Conservation (phyloP, 2,888 invertebrate genomes). For the Eledona agricola region DNA sequence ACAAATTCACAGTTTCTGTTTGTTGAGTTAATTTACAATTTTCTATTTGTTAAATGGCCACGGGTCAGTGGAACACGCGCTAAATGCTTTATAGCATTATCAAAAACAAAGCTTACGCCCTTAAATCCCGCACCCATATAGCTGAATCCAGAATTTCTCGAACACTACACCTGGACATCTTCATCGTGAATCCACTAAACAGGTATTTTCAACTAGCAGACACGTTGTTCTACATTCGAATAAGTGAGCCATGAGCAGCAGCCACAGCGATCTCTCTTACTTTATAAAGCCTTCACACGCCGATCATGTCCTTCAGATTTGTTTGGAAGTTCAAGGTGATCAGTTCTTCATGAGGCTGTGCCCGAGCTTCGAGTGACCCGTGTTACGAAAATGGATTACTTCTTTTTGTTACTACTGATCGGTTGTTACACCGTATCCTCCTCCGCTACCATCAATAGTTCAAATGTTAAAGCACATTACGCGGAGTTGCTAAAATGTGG, state of each 20-base stretch:
- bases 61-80: slow-evolving; percentile 16
- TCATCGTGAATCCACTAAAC: slow-evolving; percentile 17
- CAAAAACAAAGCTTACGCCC: background rate
- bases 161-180: slow-evolving; percentile 19
- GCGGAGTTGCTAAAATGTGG: slow-evolving; percentile 47
- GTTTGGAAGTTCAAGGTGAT: slow-evolving; percentile 58
- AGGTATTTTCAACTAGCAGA: slow-evolving; percentile 41
- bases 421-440: too few species aligned
- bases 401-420: slow-evolving; percentile 28
- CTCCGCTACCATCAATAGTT: slow-evolving; percentile 6
- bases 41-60: slow-evolving; percentile 7
- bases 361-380: slow-evolving; percentile 11
- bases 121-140: slow-evolving; percentile 7
- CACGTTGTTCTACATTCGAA: slow-evolving; percentile 57
- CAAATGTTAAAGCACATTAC: too few species aligned
- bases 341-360: slow-evolving; percentile 36
- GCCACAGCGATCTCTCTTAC: slow-evolving; percentile 57
- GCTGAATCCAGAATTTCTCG: slow-evolving; percentile 6
- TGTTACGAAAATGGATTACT: slow-evolving; percentile 37
- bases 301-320: slow-evolving; percentile 55
- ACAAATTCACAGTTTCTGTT: slow-evolving; percentile 24
- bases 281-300: slow-evolving; percentile 56
- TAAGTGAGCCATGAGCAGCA: slow-evolving; percentile 55
- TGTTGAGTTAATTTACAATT: slow-evolving; percentile 19
- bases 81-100: slow-evolving; percentile 4